phyloP scores from a whole-genome alignment of 2,888 invertebrate genomes.

The Syrphus vitripennis region DNA sequence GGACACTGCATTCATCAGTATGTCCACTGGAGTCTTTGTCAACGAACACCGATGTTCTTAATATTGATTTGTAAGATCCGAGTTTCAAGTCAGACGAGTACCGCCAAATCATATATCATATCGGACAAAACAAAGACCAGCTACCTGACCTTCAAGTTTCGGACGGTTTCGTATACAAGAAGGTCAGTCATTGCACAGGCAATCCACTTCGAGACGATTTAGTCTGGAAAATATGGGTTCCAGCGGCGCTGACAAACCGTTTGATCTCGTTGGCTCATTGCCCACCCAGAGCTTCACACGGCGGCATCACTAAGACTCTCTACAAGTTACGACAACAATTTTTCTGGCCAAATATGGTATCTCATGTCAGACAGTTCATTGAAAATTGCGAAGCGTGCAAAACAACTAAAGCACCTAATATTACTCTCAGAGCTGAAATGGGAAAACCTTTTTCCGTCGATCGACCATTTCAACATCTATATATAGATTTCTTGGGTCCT shows the following conservation, averaged over 20 bases:
- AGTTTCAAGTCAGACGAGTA: neutral
- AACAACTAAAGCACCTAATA: neutral
- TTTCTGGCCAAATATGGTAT: slow-evolving; percentile 7
- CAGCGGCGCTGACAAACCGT: neutral
- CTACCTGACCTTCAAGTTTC: neutral
- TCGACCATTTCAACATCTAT: neutral
- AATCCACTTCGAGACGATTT: slow-evolving; percentile 7
- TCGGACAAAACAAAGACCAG: neutral
- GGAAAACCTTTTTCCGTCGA: neutral
- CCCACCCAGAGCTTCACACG: neutral
- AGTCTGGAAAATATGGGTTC: slow-evolving; percentile 5
- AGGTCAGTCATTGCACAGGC: neutral
- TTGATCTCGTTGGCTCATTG: neutral
- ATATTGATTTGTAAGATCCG: neutral
- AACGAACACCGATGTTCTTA: neutral
- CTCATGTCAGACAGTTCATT: neutral
- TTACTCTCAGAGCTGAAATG: neutral
- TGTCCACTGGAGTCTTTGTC: neutral
- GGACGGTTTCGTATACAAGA: neutral
- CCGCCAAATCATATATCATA: neutral
- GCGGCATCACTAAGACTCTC: neutral
- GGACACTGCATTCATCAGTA: neutral
- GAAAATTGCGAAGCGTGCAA: neutral
- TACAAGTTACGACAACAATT: neutral
- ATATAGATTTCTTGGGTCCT: neutral